Base-by-base conservation (phyloP, 1,140 invertebrate species). In the Papilio glaucus region DNA sequence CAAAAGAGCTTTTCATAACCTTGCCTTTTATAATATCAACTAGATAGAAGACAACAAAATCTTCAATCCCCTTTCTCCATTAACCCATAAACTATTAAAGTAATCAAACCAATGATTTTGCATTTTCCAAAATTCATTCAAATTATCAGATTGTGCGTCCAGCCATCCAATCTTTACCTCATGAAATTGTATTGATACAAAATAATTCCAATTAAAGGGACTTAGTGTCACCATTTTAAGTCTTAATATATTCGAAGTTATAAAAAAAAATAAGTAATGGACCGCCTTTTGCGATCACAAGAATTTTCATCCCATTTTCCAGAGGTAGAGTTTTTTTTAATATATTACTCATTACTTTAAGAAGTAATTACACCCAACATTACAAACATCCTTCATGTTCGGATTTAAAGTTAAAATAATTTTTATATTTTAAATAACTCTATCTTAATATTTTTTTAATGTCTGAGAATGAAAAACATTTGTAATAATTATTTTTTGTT, bases 181-280 rank as follows among this genome's bases (percentile, higher is more conserved):
- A 33, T 33, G 10, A n/a, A 42, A 42, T n/a, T 18, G 21, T 8
- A 49, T 49, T 49, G 45, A 49, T 49, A 49, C 45, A 49, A 9
- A 49, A 21, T 21, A 10, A 49, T 49, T 12, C 13, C 12, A 21
- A 49, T 49, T 6, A 2, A 49, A 49, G 15, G 42, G 18, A 15
- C 18, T 21, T 49, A 45, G 8, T 39, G 12, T 41, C 4, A 13
- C 12, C 13, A 33, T 6, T 33, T 33, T 33, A 33, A 42, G 41
- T 42, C 13, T 18, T 45, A 18, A 5, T n/a, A 45, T 15, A 18
- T 21, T 49, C 41, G 15, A 18, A 21, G 29, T 49, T 49, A 9
- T 9, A 18, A 49, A 49, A 49, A n/a, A 49, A 21, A 62, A 38
- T 62, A 62, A 62, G 33, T 62, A 62, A 62, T 62, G 33, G n/a